These are phyloP conservation scores for Poecile montanus DNA, from an alignment of 2,797 vertebrate genomes.

Conservation along the genomic window DNA sequence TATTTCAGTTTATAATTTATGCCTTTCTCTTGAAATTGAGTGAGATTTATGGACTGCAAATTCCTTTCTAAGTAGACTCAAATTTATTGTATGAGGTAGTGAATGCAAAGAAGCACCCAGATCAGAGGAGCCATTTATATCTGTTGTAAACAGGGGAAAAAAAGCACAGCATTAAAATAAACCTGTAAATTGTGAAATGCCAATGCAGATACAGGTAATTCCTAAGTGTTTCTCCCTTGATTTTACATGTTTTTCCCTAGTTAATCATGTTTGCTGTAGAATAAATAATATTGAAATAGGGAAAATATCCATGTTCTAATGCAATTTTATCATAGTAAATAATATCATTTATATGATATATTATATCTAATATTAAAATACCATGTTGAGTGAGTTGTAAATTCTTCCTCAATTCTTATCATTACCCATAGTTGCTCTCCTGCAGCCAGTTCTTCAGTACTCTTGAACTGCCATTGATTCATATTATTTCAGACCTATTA, in stretches of 20 bases:
- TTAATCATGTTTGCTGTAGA: background rate
- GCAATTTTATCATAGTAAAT: too few species aligned
- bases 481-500: background rate
- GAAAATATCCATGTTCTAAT: background rate
- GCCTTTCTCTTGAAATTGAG: background rate
- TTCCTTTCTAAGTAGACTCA: background rate
- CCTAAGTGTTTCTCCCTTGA: background rate
- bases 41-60: background rate
- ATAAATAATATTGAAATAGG: background rate
- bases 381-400: background rate
- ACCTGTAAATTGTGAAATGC: background rate
- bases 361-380: too few species aligned
- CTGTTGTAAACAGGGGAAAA: rapidly evolving
- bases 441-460: background rate
- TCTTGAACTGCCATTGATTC: background rate
- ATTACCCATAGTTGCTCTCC: background rate
- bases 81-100: background rate
- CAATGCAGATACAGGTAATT: background rate
- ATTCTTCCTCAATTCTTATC: background rate
- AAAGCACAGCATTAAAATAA: background rate
- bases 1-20: background rate
- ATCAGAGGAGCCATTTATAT: background rate
- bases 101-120: background rate
- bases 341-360: too few species aligned
- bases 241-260: background rate